Evolutionary conservation across 2,888 invertebrate species (phyloP).

Genomic region (Pammene aurita): DNA sequence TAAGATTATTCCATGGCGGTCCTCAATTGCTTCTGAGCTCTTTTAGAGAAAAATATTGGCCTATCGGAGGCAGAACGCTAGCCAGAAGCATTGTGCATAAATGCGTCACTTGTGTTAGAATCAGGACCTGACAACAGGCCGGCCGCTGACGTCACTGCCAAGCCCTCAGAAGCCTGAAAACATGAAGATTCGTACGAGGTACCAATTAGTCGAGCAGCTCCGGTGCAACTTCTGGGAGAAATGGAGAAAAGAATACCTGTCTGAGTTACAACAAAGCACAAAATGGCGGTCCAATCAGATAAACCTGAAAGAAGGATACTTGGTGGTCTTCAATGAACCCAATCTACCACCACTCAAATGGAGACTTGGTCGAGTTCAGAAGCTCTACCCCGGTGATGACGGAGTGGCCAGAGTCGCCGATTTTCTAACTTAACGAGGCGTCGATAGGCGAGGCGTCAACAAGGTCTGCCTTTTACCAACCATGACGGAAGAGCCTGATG

Average conservation of each 20-base stretch:
- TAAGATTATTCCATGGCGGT: constrained; percentile 39
- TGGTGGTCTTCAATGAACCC: constrained; percentile 40
- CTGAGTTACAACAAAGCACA: constrained; percentile 40
- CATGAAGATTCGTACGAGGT: too few relatives aligned
- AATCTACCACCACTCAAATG: too few relatives aligned
- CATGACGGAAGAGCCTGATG: constrained; percentile 10
- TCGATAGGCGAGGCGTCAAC: constrained; percentile 10
- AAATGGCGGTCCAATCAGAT: constrained; percentile 34
- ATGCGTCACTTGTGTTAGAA: background rate
- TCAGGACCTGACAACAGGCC: constrained; percentile 42
- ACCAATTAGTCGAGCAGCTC: constrained; percentile 38
- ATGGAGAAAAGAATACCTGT: constrained; percentile 43
- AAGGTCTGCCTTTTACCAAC: constrained; percentile 14
- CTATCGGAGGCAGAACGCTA: background rate
- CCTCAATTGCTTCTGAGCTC: constrained; percentile 44
- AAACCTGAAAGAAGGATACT: constrained; percentile 22
- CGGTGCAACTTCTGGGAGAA: constrained; percentile 43
- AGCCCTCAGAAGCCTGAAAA: too few relatives aligned
- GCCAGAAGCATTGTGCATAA: too few relatives aligned
- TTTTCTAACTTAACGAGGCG: constrained; percentile 7
- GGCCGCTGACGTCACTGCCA: too few relatives aligned
- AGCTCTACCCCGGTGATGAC: constrained; percentile 34
- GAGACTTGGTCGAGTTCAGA: constrained; percentile 37
- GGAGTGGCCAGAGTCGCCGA: constrained; percentile 26
- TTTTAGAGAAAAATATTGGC: constrained; percentile 37